A percentile compares a stretch with the other conserved stretches of the same genome.
Evolutionary conservation across 92 coral and sea anemone species (phyloP).

Genomic region (Anthopleura xanthogrammica): DNA sequence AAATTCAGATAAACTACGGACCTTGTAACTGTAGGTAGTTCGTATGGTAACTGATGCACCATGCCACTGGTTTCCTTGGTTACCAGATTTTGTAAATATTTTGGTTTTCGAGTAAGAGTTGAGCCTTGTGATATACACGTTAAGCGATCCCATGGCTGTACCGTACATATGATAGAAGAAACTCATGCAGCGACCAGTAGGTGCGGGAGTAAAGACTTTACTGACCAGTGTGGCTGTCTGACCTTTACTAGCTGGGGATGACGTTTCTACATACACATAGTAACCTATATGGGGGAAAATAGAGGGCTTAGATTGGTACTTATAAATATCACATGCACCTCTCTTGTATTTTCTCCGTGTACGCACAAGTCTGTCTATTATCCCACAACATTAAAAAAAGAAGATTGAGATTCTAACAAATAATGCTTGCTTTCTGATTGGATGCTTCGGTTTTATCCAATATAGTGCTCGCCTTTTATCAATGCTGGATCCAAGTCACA

Average conservation of each 20-base stretch:
- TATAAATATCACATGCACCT: too few relatives aligned
- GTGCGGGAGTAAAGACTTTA: constrained; percentile 38
- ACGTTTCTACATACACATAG: constrained; percentile 45
- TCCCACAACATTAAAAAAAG: too few relatives aligned
- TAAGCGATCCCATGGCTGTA: constrained; percentile 60
- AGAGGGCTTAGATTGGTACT: background rate
- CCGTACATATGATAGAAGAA: constrained; percentile 89
- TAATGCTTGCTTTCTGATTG: background rate
- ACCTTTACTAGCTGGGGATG: background rate
- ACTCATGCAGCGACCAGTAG: constrained; percentile 50
- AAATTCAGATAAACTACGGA: background rate
- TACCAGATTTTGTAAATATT: constrained; percentile 38
- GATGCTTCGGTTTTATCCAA: background rate
- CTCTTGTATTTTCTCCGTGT: too few relatives aligned
- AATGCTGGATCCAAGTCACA: too few relatives aligned
- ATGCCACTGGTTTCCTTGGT: constrained; percentile 76
- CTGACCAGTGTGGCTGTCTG: constrained; percentile 54
- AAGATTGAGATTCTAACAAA: too few relatives aligned
- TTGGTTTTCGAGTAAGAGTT: background rate
- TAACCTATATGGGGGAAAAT: background rate
- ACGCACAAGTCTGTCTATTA: too few relatives aligned
- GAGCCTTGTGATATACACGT: constrained; percentile 33
- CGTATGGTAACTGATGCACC: constrained; percentile 43
- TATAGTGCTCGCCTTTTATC: too few relatives aligned
- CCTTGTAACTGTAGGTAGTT: constrained; percentile 40